phyloP scores from a whole-genome alignment of 2,888 invertebrate species.

The Parelbella ahira region DNA sequence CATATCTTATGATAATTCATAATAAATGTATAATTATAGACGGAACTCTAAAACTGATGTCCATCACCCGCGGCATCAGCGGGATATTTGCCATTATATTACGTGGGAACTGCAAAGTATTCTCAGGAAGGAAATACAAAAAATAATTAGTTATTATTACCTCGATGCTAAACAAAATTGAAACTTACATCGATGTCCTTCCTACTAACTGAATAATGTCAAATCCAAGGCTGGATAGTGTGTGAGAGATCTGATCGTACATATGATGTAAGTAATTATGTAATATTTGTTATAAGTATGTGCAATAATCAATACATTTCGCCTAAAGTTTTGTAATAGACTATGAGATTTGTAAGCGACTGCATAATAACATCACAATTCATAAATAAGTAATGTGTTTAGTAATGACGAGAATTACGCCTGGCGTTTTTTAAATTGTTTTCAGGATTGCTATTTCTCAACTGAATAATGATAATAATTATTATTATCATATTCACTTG shows the following conservation, averaged over 20 bases:
- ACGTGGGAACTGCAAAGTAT: constrained; percentile 5
- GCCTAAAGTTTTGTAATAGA: not conserved
- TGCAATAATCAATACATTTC: too few species aligned
- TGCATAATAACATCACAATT: too few species aligned
- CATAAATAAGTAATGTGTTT: too few species aligned
- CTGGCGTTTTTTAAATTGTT: too few species aligned
- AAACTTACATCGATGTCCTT: constrained; percentile 6
- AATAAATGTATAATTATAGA: not conserved
- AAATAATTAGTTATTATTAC: constrained; percentile 11
- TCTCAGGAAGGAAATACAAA: constrained; percentile 16
- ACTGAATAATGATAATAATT: too few species aligned
- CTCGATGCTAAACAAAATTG: not conserved
- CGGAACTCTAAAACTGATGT: not conserved
- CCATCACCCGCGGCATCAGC: too few species aligned
- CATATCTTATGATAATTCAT: too few species aligned
- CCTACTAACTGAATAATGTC: constrained; percentile 2
- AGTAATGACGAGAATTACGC: too few species aligned
- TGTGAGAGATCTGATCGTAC: constrained; percentile 8
- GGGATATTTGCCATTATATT: too few species aligned
- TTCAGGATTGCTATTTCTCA: too few species aligned
- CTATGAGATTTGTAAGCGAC: too few species aligned
- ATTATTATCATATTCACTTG: too few species aligned
- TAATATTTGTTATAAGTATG: not conserved
- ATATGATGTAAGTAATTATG: constrained; percentile 9
- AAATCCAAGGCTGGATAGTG: constrained; percentile 1